These are phyloP conservation scores for Danio jaintianensis DNA, from an alignment of 2,797 vertebrate genomes.

Conservation along the genomic window DNA sequence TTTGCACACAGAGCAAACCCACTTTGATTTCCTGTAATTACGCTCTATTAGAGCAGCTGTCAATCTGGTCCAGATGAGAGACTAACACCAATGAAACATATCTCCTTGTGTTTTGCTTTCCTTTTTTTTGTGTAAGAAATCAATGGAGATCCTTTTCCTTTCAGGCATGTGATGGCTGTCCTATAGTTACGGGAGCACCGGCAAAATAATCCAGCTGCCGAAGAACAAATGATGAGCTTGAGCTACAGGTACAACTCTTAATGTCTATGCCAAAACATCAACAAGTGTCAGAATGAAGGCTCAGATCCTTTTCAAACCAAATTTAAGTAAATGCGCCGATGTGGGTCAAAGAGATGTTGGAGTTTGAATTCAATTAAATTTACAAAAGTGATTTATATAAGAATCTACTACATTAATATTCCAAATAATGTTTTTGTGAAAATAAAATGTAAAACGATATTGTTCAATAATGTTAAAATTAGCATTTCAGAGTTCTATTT, in stretches of 20 bases:
- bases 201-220: conserved; percentile 13
- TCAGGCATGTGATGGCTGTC: background rate
- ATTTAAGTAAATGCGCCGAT: background rate
- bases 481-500: too few relatives aligned
- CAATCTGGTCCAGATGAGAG: conserved; percentile 81
- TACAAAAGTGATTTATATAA: too few relatives aligned
- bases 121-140: conserved; percentile 24
- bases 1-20: conserved; percentile 71
- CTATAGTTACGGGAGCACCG: background rate
- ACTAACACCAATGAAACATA: conserved; percentile 77
- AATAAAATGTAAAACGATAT: too few relatives aligned
- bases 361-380: too few relatives aligned
- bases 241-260: background rate
- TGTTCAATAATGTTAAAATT: too few relatives aligned
- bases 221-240: conserved; percentile 8
- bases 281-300: background rate
- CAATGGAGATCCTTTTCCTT: conserved; percentile 34
- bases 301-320: background rate
- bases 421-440: too few relatives aligned
- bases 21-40: conserved; percentile 86
- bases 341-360: too few relatives aligned
- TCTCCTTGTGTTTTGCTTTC: conserved; percentile 69
- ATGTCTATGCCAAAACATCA: background rate
- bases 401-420: too few relatives aligned
- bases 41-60: conserved; percentile 81